Conservation (phyloP, 2,797 vertebrate genomes). For the Sebastolobus altivelis region DNA sequence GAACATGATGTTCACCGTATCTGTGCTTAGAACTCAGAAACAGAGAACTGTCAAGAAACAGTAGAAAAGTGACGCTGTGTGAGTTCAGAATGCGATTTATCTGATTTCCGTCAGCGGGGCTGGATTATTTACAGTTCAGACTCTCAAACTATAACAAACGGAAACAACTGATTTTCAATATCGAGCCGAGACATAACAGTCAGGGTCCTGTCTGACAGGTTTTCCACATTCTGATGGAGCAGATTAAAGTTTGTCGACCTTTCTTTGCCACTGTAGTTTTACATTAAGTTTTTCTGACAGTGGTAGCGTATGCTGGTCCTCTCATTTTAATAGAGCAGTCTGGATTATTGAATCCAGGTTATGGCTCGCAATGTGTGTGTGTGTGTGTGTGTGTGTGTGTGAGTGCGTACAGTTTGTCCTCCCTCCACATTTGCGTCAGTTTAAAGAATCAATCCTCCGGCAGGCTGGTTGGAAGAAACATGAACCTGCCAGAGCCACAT, state of each 20-base stretch:
- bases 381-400: conserved; percentile 24
- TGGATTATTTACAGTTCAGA: conserved; percentile 40
- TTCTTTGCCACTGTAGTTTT: conserved; percentile 43
- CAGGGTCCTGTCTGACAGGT: conserved; percentile 26
- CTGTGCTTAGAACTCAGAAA: conserved; percentile 13
- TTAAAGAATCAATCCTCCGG: conserved; percentile 68
- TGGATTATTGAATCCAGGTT: conserved; percentile 71
- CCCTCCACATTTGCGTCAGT: conserved; percentile 69
- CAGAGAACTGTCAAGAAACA: background rate
- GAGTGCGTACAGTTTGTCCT: conserved; percentile 38
- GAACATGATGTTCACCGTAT: background rate
- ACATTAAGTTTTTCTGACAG: conserved; percentile 64
- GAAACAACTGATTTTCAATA: conserved; percentile 58
- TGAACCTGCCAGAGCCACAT: conserved; percentile 75
- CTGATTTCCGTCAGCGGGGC: conserved; percentile 21
- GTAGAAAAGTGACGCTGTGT: background rate
- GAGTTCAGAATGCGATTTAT: conserved; percentile 3
- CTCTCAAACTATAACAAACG: conserved; percentile 34
- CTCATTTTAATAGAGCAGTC: conserved; percentile 60
- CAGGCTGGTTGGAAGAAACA: conserved; percentile 66
- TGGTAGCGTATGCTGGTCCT: conserved; percentile 41
- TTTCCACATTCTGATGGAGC: conserved; percentile 51
- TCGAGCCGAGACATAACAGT: conserved; percentile 40
- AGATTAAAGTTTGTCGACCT: conserved; percentile 60
- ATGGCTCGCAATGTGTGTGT: conserved; percentile 16